A percentile compares a stretch with the other conserved stretches of the same genome.
These are phyloP conservation scores for Eleutherodactylus coqui DNA, from an alignment of 2,797 vertebrate species.

Conservation along the genomic window DNA sequence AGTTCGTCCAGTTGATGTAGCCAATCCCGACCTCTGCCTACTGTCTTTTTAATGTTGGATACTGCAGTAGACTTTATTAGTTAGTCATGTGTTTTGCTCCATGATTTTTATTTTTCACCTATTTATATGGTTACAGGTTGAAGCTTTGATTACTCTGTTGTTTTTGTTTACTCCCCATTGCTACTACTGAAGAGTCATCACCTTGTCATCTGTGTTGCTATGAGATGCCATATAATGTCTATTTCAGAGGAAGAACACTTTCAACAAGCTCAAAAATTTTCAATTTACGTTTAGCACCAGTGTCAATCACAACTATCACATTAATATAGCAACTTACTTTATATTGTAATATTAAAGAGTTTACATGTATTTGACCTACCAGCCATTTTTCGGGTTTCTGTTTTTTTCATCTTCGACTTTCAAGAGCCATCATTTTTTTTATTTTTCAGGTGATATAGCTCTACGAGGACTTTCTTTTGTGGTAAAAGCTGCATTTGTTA, in stretches of 20 bases:
- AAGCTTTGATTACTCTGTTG: background rate
- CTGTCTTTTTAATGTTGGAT: background rate
- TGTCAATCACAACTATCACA: constrained; percentile 1
- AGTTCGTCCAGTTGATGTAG: too few species aligned
- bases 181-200: background rate
- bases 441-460: too few species aligned
- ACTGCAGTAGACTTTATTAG: background rate
- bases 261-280: background rate
- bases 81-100: background rate
- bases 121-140: background rate
- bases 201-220: constrained; percentile 17
- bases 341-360: background rate
- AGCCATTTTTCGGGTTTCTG: too few species aligned
- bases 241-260: constrained; percentile 1
- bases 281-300: background rate
- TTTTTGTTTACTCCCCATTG: background rate
- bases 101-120: background rate
- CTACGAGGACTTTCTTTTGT: too few species aligned
- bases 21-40: too few species aligned
- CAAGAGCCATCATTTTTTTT: too few species aligned
- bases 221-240: background rate
- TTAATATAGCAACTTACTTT: background rate
- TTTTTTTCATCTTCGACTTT: too few species aligned
- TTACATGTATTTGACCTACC: background rate
- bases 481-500: too few species aligned